Percentiles rank a stretch among this genome's conserved stretches.
These are phyloP conservation scores for Brachyalestes nurse DNA, from an alignment of 2,797 vertebrate genomes.

Conservation along the genomic window DNA sequence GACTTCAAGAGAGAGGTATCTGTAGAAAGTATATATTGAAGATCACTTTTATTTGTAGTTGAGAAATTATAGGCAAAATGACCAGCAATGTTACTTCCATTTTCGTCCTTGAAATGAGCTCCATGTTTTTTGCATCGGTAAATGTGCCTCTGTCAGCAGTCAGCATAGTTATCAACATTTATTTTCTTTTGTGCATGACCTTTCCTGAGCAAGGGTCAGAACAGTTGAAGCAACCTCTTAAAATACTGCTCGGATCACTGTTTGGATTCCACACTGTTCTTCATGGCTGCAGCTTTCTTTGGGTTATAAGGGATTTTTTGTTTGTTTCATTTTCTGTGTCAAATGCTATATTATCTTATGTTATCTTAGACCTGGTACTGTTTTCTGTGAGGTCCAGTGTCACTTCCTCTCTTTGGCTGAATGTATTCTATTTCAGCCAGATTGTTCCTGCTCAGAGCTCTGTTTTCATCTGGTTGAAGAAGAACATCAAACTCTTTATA, in stretches of 20 bases:
- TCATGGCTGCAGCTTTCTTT: not conserved
- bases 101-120: not conserved
- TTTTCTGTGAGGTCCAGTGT: conserved; percentile 29
- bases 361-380: not conserved
- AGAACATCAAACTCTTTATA: conserved; percentile 57
- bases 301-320: not conserved
- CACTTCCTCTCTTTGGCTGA: conserved; percentile 58
- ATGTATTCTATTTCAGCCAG: conserved; percentile 63
- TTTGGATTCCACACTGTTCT: not conserved
- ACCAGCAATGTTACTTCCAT: not conserved
- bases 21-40: not conserved
- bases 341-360: not conserved
- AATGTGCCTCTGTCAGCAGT: not conserved
- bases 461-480: conserved; percentile 63
- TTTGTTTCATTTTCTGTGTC: not conserved
- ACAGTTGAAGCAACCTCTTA: not conserved
- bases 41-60: too few species aligned
- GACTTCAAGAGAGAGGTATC: not conserved
- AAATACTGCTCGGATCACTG: not conserved
- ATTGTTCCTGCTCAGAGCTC: conserved; percentile 60
- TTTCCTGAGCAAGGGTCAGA: not conserved
- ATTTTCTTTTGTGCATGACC: not conserved
- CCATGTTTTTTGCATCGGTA: not conserved
- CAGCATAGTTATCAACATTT: not conserved
- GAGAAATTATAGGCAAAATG: not conserved